A percentile compares a stretch with the other conserved stretches of the same genome.
These are phyloP conservation scores for Drosophila punjabiensis DNA, from an alignment of 1,140 invertebrate species.

Conservation along the genomic window DNA sequence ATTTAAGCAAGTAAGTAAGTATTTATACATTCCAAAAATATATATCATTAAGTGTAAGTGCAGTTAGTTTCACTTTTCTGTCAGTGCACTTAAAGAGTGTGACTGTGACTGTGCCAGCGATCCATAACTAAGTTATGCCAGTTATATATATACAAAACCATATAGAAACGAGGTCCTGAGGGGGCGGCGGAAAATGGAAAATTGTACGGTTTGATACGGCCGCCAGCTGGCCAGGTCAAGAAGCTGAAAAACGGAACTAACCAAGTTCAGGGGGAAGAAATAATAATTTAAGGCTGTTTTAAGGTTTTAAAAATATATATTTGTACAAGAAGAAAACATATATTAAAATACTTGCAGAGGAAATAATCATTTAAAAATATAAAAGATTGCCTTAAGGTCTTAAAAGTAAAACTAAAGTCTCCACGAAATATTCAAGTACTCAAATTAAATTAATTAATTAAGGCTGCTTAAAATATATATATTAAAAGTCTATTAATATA, in stretches of 20 bases:
- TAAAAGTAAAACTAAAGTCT: neutral
- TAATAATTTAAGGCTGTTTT: neutral
- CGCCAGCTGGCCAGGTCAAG: constrained; percentile 28
- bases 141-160: neutral
- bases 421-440: neutral
- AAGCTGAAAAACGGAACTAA: neutral
- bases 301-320: neutral
- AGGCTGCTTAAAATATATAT: neutral
- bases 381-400: neutral
- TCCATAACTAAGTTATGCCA: constrained; percentile 72
- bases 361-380: neutral
- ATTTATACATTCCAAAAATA: neutral
- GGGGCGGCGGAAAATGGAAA: constrained; percentile 30
- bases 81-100: constrained; percentile 8
- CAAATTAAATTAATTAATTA: no score
- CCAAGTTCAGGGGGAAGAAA: neutral
- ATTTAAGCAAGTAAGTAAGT: no score
- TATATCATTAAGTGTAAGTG: no score
- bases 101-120: constrained; percentile 23
- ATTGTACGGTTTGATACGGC: constrained; percentile 14
- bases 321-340: neutral
- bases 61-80: neutral
- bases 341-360: neutral
- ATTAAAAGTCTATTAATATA: no score
- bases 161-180: neutral